These are phyloP conservation scores for Morone chrysops DNA, from an alignment of 2,113 vertebrate species.

Conservation along the genomic window DNA sequence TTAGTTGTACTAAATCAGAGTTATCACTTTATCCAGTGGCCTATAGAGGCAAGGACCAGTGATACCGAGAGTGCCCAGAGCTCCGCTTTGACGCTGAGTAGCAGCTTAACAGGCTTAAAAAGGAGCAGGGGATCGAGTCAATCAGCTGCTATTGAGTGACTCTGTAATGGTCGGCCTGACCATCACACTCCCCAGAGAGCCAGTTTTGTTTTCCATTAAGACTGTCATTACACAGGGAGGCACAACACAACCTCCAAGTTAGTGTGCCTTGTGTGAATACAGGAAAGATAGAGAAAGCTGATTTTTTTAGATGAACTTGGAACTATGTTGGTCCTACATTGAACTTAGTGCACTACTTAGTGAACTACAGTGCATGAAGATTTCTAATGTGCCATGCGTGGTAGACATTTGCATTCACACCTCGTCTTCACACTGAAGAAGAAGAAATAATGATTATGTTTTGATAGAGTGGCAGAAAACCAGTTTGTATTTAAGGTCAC, in stretches of 20 bases:
- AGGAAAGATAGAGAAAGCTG: neutral
- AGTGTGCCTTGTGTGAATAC: conserved; percentile 26
- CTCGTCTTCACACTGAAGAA: neutral
- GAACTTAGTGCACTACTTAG: no score
- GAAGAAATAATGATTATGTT: neutral
- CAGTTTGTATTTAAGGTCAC: conserved; percentile 11
- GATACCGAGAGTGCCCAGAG: conserved; percentile 43
- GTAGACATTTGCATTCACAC: neutral
- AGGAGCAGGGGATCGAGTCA: conserved; percentile 60
- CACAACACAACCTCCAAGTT: conserved; percentile 29
- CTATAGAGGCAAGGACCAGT: conserved; percentile 44
- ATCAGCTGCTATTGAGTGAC: conserved; percentile 78
- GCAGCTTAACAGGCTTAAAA: conserved; percentile 73
- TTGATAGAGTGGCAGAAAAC: neutral
- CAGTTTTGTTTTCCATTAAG: conserved; percentile 82
- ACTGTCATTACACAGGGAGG: conserved; percentile 69
- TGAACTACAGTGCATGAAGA: neutral
- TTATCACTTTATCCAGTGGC: conserved; percentile 66
- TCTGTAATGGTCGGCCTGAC: conserved; percentile 77
- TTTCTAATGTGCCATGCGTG: neutral
- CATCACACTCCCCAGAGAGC: conserved; percentile 72
- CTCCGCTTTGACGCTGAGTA: conserved; percentile 61
- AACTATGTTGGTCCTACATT: neutral
- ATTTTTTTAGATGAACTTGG: conserved; percentile 7
- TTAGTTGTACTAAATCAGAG: conserved; percentile 58